These are phyloP conservation scores for Oryzias javanicus DNA, from an alignment of 2,113 vertebrate genomes.

Conservation along the genomic window DNA sequence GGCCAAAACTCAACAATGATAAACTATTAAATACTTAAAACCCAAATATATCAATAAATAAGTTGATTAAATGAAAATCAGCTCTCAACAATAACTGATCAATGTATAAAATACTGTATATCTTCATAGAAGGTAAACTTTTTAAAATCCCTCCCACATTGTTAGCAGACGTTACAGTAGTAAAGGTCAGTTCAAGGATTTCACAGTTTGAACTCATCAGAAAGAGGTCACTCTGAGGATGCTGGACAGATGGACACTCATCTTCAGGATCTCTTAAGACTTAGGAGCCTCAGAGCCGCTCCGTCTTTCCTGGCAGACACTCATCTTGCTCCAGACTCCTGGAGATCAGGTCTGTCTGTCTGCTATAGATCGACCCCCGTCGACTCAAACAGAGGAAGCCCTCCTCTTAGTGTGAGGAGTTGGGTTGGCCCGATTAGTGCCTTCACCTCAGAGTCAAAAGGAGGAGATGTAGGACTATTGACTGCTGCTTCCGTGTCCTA, in stretches of 20 bases:
- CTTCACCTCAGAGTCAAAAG: too few relatives aligned
- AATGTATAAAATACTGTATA: too few relatives aligned
- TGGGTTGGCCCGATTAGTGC: slow-evolving; percentile 55
- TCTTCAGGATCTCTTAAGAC: not conserved
- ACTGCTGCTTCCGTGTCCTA: slow-evolving; percentile 16
- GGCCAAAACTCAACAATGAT: too few relatives aligned
- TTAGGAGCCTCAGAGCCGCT: slow-evolving; percentile 43
- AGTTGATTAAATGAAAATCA: too few relatives aligned
- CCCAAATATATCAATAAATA: too few relatives aligned
- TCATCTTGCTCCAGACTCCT: slow-evolving; percentile 34
- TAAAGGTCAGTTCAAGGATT: too few relatives aligned
- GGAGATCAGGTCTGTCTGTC: slow-evolving; percentile 48
- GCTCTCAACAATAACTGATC: too few relatives aligned
- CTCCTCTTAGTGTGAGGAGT: slow-evolving; percentile 34
- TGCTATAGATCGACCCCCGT: slow-evolving; percentile 53
- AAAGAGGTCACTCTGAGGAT: slow-evolving; percentile 8
- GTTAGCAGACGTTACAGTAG: too few relatives aligned
- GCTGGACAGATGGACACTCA: not conserved
- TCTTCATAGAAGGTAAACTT: too few relatives aligned
- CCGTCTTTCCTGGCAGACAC: slow-evolving; percentile 52
- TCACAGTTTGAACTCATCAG: not conserved
- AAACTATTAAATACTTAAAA: too few relatives aligned
- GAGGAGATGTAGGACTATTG: too few relatives aligned
- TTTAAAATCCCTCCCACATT: too few relatives aligned
- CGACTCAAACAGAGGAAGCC: slow-evolving; percentile 32